Percentiles rank a stretch among this genome's conserved stretches.
phyloP scores from a whole-genome alignment of 2,113 vertebrate species.

The Camelus bactrianus region DNA sequence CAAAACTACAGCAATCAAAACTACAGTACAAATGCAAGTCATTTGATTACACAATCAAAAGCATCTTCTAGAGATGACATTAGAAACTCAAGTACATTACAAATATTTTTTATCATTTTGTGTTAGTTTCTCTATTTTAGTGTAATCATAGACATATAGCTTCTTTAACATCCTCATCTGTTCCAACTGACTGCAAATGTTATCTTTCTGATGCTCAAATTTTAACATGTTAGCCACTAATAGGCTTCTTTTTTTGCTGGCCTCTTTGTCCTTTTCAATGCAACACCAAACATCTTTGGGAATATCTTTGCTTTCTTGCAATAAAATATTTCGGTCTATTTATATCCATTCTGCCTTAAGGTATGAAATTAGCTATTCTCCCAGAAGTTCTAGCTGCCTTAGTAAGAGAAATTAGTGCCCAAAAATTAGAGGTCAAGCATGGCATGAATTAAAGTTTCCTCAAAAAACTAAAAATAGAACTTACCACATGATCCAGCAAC shows the following conservation, averaged over 20 bases:
- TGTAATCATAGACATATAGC: neutral
- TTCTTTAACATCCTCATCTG: neutral
- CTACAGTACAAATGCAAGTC: neutral
- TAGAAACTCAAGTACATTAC: neutral
- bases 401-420: neutral
- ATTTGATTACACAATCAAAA: neutral
- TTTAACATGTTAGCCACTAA: neutral
- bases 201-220: neutral
- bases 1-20: neutral
- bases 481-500: neutral
- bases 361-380: neutral
- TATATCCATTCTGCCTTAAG: neutral
- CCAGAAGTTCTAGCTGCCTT: neutral
- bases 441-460: neutral
- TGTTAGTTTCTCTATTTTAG: neutral
- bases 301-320: constrained; percentile 52
- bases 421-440: neutral
- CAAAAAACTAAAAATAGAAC: neutral
- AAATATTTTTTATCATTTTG: neutral
- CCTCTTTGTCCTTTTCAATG: neutral
- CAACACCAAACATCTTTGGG: neutral
- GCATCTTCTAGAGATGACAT: neutral
- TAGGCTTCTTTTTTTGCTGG: neutral
- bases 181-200: neutral
- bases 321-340: neutral